Evolutionary conservation across 2,888 invertebrate species (phyloP), one percentile per base, ranked within the genome.

Genomic region (Ophraella communa): DNA sequence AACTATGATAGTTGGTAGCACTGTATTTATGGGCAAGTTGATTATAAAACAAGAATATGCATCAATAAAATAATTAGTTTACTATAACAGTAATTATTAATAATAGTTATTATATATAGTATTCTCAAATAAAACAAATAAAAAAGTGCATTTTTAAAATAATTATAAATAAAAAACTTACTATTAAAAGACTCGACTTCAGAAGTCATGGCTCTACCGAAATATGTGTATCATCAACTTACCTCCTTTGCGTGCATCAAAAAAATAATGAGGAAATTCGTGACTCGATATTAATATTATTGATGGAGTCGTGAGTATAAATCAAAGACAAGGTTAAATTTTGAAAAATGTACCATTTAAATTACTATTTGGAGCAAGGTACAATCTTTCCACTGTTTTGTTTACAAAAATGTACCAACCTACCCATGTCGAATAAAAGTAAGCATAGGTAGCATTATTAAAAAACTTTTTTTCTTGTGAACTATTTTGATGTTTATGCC

Each of bases 201-300:
- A 7, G 17, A 8, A 33, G 45, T 18, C 54, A 55, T 57, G 30
- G 8, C 53, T 24, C 30, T 44, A 54, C 21, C 35, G 52, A 44
- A 55, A 39, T 27, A 45, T 44, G 60, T 49, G 30, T 51, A 52
- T 45, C 52, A 27, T 39, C n/a, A 39, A 39, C 58, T 58, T 39
- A 23, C n/a, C n/a, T n/a, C n/a, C n/a, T 55, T 71, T 60, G 68
- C 71, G 71, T 71, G 71, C 49, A 20, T 55, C 24, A 57, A 64
- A 65, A 68, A 64, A 60, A 47, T 35, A 27, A 66, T 52, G n/a
- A 21, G 33, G 45, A 55, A 57, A 23, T 71, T 65, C 71, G 71
- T 71, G 71, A 68, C 66, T 66, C 33, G 42, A 62, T 69, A 66
- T 71, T 64, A 71, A 66, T 69, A 61, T 65, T 68, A 69, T 71